These are phyloP conservation scores for Myiozetetes cayanensis DNA, from an alignment of 2,113 vertebrate species.

Conservation along the genomic window DNA sequence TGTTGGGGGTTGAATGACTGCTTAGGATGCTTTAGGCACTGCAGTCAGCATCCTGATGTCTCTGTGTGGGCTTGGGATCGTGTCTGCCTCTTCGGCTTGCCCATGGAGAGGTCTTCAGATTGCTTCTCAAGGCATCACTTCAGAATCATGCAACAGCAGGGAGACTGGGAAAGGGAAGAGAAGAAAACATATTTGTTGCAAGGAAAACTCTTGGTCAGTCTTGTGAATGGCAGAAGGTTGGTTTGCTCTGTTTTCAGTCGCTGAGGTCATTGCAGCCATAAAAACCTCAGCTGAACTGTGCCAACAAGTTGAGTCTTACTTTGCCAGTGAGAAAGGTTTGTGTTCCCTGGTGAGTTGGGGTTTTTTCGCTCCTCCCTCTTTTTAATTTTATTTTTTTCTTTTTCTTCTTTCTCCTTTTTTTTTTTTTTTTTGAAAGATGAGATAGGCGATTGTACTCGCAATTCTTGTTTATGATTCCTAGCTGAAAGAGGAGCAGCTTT, in stretches of 20 bases:
- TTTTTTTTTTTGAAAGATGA: neutral
- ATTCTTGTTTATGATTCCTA: conserved; percentile 49
- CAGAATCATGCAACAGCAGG: neutral
- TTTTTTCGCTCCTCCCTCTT: neutral
- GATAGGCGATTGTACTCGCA: neutral
- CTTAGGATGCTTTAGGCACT: neutral
- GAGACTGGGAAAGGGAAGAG: neutral
- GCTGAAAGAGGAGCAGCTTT: conserved; percentile 56
- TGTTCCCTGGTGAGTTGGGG: neutral
- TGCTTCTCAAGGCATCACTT: neutral
- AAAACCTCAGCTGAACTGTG: neutral
- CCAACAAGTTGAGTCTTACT: neutral
- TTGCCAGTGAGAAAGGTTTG: neutral
- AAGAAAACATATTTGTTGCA: neutral
- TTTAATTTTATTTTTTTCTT: neutral
- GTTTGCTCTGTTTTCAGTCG: neutral
- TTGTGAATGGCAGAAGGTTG: neutral
- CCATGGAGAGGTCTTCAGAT: neutral
- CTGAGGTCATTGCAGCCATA: neutral
- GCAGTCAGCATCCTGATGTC: neutral
- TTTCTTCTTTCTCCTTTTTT: neutral
- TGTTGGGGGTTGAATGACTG: neutral
- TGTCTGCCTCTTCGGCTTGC: neutral
- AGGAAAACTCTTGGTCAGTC: neutral
- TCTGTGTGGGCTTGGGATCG: neutral